Percentiles rank a stretch among this genome's conserved stretches.
Conservation (phyloP, 37 sponge, comb jelly and placozoan genomes). For the Halisarca cf. caerulea region DNA sequence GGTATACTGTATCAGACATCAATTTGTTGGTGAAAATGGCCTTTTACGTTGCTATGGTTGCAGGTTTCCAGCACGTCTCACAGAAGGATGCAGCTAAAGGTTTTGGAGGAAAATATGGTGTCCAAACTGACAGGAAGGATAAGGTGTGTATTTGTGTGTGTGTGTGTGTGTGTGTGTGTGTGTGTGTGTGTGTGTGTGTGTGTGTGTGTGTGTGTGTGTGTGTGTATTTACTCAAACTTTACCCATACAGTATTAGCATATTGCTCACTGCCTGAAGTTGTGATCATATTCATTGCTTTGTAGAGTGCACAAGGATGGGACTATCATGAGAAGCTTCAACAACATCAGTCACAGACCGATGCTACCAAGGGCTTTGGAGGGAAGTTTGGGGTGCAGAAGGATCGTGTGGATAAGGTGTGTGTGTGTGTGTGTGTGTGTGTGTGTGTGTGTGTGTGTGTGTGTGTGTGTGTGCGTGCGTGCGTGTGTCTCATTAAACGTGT, state of each 20-base stretch:
- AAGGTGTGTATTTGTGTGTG: too few relatives aligned
- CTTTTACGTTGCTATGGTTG: background rate
- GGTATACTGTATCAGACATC: too few relatives aligned
- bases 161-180: conserved; percentile 55
- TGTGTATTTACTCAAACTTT: background rate
- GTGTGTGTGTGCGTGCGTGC: conserved; percentile 18
- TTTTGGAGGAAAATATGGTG: conserved; percentile 94
- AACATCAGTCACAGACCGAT: conserved; percentile 89
- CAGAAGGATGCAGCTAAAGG: conserved; percentile 90
- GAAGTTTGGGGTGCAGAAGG: conserved; percentile 88
- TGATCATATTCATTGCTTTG: background rate
- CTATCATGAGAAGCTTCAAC: conserved; percentile 67
- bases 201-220: conserved; percentile 33
- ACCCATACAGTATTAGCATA: too few relatives aligned
- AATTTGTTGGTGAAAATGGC: too few relatives aligned
- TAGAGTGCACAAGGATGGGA: conserved; percentile 1
- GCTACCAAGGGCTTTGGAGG: conserved; percentile 94
- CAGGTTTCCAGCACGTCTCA: conserved; percentile 73
- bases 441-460: conserved; percentile 38
- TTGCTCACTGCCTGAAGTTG: background rate
- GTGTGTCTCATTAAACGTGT: background rate
- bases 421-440: conserved; percentile 36
- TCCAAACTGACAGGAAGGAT: conserved; percentile 84
- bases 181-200: conserved; percentile 50
- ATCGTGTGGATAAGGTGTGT: conserved; percentile 78